Conservation (phyloP, 2,113 vertebrate genomes). For the Nycticryphes semicollaris region DNA sequence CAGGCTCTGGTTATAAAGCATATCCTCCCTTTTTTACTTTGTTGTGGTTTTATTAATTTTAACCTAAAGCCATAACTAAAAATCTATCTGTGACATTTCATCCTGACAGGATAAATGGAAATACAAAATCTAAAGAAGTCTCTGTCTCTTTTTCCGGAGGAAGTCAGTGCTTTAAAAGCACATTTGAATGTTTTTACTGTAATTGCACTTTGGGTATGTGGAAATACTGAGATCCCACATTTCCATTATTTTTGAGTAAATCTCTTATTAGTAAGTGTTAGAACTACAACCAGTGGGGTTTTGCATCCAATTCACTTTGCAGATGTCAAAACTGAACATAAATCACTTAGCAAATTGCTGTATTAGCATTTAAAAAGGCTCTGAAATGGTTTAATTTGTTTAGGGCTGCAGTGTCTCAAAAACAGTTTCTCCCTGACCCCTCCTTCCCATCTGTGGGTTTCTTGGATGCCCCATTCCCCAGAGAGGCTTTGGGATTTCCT, state of each 20-base stretch:
- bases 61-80: slow-evolving; percentile 57
- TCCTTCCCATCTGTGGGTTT: slow-evolving; percentile 43
- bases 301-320: slow-evolving; percentile 64
- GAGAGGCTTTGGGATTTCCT: background rate
- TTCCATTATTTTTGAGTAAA: slow-evolving; percentile 60
- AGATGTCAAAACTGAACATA: slow-evolving; percentile 59
- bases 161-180: slow-evolving; percentile 25
- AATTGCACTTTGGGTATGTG: slow-evolving; percentile 36
- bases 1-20: background rate
- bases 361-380: slow-evolving; percentile 69
- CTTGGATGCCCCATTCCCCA: background rate
- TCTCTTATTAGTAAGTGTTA: slow-evolving; percentile 57
- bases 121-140: slow-evolving; percentile 1
- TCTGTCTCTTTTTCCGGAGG: background rate
- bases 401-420: slow-evolving; percentile 37
- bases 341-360: slow-evolving; percentile 55
- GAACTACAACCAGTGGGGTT: slow-evolving; percentile 47
- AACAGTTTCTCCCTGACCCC: slow-evolving; percentile 24
- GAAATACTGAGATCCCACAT: background rate
- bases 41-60: slow-evolving; percentile 58
- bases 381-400: slow-evolving; percentile 65
- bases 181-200: slow-evolving; percentile 30
- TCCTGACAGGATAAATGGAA: slow-evolving; percentile 53
- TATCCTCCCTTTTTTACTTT: slow-evolving; percentile 50
- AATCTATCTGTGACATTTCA: slow-evolving; percentile 52